These are phyloP conservation scores for Artemia sinica DNA, from an alignment of 2,888 invertebrate species.

Conservation along the genomic window DNA sequence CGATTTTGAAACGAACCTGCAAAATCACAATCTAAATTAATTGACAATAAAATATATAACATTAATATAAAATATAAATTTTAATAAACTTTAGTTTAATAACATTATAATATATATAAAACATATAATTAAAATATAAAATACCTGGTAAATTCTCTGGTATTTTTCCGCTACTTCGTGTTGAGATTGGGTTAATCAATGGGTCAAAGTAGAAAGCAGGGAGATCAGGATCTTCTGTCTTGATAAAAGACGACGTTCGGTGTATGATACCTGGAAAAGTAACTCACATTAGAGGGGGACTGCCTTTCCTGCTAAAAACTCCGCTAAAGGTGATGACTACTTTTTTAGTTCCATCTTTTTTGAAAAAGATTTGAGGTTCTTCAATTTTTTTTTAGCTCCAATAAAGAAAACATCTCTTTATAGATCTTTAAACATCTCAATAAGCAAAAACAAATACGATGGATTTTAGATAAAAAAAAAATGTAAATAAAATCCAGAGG, in stretches of 20 bases:
- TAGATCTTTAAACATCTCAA: no score
- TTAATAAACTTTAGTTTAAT: no score
- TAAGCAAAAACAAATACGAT: no score
- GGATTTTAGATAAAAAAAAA: not conserved
- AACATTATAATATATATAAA: no score
- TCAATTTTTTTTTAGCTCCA: no score
- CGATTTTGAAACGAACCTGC: no score
- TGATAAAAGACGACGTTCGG: slow-evolving; percentile 98
- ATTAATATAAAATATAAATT: no score
- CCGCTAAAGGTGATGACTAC: not conserved
- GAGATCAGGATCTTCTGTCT: slow-evolving; percentile 98
- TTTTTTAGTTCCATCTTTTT: slow-evolving; percentile 9
- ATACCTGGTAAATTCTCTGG: slow-evolving; percentile 5
- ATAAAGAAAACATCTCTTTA: no score
- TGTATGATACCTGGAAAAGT: slow-evolving; percentile 71
- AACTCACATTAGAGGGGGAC: slow-evolving; percentile 3
- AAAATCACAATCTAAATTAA: no score
- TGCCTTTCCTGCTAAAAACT: not conserved
- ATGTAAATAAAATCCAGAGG: not conserved
- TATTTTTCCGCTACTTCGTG: slow-evolving; percentile 49
- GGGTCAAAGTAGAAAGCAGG: slow-evolving; percentile 99
- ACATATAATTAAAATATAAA: no score
- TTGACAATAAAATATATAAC: no score
- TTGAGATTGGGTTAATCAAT: slow-evolving; percentile 95
- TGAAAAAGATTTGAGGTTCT: no score